A percentile compares a stretch with the other conserved stretches of the same genome.
phyloP scores from a whole-genome alignment of 2,113 vertebrate genomes.

The Apus apus region DNA sequence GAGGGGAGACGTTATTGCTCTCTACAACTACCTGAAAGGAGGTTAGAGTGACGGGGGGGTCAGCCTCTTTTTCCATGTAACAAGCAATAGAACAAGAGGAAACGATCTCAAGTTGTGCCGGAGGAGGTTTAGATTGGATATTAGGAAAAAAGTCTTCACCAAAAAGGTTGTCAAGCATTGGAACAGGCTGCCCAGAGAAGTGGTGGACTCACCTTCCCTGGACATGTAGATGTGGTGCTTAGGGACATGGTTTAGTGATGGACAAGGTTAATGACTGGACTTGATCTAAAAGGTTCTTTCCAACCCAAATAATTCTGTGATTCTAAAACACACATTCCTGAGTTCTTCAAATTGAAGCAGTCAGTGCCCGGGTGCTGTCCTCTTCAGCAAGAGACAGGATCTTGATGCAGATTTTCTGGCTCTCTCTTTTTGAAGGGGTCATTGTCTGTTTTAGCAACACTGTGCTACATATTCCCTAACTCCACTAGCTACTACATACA shows the following conservation, averaged over 20 bases:
- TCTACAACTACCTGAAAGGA: neutral
- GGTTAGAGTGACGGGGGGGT: rapidly evolving
- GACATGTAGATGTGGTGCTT: neutral
- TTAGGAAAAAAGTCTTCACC: neutral
- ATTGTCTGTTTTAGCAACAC: neutral
- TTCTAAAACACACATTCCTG: neutral
- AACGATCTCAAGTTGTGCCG: neutral
- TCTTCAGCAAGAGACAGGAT: neutral
- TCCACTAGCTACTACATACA: neutral
- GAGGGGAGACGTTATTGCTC: neutral
- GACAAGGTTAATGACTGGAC: neutral
- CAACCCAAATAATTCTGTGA: neutral
- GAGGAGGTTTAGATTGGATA: neutral
- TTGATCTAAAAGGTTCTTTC: neutral
- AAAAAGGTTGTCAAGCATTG: neutral
- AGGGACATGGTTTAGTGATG: neutral
- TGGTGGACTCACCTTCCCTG: neutral
- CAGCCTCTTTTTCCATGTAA: neutral
- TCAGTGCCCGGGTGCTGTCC: neutral
- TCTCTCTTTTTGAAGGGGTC: neutral
- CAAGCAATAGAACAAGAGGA: rapidly evolving
- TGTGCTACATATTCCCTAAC: neutral
- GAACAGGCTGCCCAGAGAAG: neutral
- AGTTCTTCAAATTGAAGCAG: neutral
- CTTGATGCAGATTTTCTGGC: neutral